A percentile compares a stretch with the other conserved stretches of the same genome.
These are phyloP conservation scores for Drosophila austrosaltans DNA, from an alignment of 2,888 invertebrate species.

Conservation along the genomic window DNA sequence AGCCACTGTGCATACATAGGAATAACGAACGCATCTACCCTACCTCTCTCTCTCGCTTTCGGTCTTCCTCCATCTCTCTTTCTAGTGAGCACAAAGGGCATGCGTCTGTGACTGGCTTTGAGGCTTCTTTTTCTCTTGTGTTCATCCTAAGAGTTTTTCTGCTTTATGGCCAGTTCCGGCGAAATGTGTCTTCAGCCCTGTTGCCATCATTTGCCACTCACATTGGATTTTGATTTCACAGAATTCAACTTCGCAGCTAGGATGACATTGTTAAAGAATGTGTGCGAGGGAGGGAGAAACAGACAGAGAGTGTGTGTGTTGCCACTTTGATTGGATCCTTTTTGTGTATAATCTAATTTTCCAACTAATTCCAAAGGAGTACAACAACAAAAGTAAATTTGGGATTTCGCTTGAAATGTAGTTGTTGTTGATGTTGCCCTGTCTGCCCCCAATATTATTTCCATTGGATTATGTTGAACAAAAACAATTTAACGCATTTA, in stretches of 20 bases:
- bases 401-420: constrained; percentile 59
- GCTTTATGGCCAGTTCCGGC: constrained; percentile 75
- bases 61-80: constrained; percentile 22
- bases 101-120: constrained; percentile 29
- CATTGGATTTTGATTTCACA: constrained; percentile 76
- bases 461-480: constrained; percentile 52
- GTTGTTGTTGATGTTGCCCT: neutral
- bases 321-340: constrained; percentile 44
- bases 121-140: constrained; percentile 36
- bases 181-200: constrained; percentile 74
- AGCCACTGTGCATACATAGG: constrained; percentile 39
- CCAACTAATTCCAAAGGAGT: constrained; percentile 63
- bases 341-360: constrained; percentile 73
- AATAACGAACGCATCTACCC: constrained; percentile 23
- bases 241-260: constrained; percentile 75
- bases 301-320: constrained; percentile 18
- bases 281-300: constrained; percentile 15
- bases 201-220: constrained; percentile 58
- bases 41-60: constrained; percentile 41
- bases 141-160: constrained; percentile 44
- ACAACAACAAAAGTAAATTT: constrained; percentile 44
- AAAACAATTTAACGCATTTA: constrained; percentile 41
- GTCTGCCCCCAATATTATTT: constrained; percentile 46
- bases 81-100: constrained; percentile 9
- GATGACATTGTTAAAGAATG: constrained; percentile 57